Conservation (phyloP, 2,888 invertebrate species). For the Ornithoptera alexandrae region DNA sequence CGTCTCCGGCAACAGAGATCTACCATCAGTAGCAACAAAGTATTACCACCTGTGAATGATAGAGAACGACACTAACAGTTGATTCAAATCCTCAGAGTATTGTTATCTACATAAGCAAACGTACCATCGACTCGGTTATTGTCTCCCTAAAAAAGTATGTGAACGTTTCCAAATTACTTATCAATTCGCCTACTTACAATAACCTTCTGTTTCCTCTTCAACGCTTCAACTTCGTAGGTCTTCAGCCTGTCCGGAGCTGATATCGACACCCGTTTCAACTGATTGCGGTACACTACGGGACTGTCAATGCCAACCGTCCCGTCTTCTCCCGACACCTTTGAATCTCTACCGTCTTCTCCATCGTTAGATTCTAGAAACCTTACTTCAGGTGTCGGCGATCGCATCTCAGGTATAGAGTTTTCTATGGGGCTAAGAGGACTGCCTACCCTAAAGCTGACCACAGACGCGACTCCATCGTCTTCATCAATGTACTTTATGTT, state of each 20-base stretch:
- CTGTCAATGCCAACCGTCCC: conserved; percentile 37
- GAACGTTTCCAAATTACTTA: too few relatives aligned
- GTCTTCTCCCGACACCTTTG: conserved; percentile 30
- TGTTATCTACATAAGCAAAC: too few relatives aligned
- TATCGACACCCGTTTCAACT: conserved; percentile 80
- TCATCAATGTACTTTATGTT: conserved; percentile 49
- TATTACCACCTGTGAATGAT: too few relatives aligned
- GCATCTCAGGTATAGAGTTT: conserved; percentile 30
- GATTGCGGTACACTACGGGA: conserved; percentile 45
- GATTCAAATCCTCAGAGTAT: too few relatives aligned
- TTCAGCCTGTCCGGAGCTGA: conserved; percentile 77
- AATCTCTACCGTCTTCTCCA: conserved; percentile 21
- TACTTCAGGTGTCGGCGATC: conserved; percentile 62
- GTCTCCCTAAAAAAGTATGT: too few relatives aligned
- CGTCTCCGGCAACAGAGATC: too few relatives aligned
- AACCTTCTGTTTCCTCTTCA: conserved; percentile 3
- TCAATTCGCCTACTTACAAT: conserved; percentile 9
- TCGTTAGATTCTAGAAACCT: conserved; percentile 43
- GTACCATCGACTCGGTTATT: too few relatives aligned
- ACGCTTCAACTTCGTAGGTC: conserved; percentile 16
- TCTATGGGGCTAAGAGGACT: conserved; percentile 31
- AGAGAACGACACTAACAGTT: too few relatives aligned
- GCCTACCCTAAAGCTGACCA: conserved; percentile 32
- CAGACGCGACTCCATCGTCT: conserved; percentile 33
- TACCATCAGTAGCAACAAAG: too few relatives aligned